These are phyloP conservation scores for Achlya flavicornis DNA, from an alignment of 2,888 invertebrate genomes.

Conservation along the genomic window DNA sequence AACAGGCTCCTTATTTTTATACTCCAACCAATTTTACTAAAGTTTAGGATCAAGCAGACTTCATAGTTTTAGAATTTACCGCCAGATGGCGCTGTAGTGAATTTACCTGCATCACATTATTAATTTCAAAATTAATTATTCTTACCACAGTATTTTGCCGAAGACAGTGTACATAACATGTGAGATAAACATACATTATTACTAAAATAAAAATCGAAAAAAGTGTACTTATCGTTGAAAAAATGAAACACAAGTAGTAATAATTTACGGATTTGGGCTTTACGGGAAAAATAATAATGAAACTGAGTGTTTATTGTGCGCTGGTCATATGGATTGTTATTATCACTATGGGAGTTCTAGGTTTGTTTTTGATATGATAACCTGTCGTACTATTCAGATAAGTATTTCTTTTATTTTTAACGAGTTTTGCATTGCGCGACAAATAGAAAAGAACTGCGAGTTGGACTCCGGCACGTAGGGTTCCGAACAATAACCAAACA, in stretches of 20 bases:
- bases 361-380: neutral
- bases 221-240: neutral
- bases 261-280: no score
- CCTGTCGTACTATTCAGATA: neutral
- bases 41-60: neutral
- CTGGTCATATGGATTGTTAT: conserved; percentile 2
- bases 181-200: neutral
- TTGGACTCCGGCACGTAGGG: no score
- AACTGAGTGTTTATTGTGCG: neutral
- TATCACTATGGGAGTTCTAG: neutral
- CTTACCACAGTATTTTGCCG: neutral
- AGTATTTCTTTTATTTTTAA: no score
- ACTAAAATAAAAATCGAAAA: neutral
- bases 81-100: neutral
- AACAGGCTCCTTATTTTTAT: neutral
- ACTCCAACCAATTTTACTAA: neutral
- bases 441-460: no score
- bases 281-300: neutral
- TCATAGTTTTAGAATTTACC: neutral
- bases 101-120: neutral
- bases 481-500: no score
- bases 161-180: neutral
- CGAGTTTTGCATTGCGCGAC: no score
- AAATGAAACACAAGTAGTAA: neutral
- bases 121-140: neutral